Conservation (phyloP, 2,113 vertebrate genomes). For the Stomatorhinus ivindoensis region DNA sequence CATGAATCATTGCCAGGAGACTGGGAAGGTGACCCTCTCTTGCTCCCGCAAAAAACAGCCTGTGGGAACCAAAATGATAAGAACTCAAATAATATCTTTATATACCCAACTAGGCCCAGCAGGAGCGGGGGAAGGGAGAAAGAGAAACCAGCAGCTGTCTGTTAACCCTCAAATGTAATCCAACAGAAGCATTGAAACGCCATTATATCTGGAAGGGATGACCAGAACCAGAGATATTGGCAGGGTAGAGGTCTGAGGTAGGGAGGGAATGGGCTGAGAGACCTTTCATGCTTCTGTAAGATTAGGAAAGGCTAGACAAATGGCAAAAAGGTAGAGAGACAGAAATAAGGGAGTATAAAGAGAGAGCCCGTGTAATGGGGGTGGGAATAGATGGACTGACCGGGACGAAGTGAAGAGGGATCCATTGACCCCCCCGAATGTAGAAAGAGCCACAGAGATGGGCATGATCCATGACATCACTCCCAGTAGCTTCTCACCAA, state of each 20-base stretch:
- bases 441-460: constrained; percentile 87
- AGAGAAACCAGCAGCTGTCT: neutral
- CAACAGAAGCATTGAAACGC: neutral
- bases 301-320: neutral
- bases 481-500: constrained; percentile 85
- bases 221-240: neutral
- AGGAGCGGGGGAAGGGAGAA: neutral
- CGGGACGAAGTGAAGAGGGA: constrained; percentile 79
- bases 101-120: neutral
- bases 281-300: neutral
- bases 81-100: neutral
- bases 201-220: neutral
- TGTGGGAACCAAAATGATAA: constrained; percentile 35
- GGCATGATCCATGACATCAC: constrained; percentile 93
- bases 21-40: constrained; percentile 86
- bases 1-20: constrained; percentile 84
- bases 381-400: constrained; percentile 47
- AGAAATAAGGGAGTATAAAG: neutral
- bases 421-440: constrained; percentile 86
- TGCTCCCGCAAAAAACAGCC: constrained; percentile 85
- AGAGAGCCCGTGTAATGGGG: neutral
- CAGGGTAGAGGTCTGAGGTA: neutral
- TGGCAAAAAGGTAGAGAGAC: neutral
- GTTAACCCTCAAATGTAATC: neutral
- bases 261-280: neutral